Conservation (phyloP, 1,140 invertebrate species). For the Pseudomyrmex cubaensis region DNA sequence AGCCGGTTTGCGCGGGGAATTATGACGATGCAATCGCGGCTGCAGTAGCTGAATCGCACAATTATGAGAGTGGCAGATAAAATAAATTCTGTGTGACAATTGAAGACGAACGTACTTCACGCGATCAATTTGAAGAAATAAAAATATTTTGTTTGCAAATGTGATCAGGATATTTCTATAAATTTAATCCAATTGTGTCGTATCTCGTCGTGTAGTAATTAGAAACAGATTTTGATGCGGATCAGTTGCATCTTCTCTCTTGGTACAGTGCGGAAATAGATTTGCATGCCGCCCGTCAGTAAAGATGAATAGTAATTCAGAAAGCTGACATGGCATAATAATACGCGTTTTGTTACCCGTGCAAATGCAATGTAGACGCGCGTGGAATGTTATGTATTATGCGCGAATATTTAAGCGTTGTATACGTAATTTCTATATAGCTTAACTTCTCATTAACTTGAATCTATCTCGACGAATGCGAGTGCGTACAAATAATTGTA, state of each 20-base stretch:
- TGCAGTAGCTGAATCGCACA: constrained; percentile 1
- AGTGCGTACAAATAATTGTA: constrained; percentile 3
- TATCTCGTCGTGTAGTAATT: background rate
- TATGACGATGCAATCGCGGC: background rate
- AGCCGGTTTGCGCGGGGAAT: background rate
- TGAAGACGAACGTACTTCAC: background rate
- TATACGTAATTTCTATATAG: too few species aligned
- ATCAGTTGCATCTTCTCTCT: background rate
- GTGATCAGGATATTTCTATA: background rate
- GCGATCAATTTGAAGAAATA: background rate
- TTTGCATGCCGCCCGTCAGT: constrained; percentile 12
- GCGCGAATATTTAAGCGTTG: background rate
- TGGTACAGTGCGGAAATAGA: background rate
- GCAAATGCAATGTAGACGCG: background rate
- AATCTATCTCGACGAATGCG: constrained; percentile 63
- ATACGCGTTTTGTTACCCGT: constrained; percentile 17
- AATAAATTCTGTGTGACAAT: too few species aligned
- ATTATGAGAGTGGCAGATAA: background rate
- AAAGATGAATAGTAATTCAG: constrained; percentile 44
- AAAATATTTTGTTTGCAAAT: too few species aligned
- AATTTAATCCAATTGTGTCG: background rate
- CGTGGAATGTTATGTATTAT: constrained; percentile 28
- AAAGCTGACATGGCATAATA: constrained; percentile 35
- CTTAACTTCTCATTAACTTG: constrained; percentile 56
- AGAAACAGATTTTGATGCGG: background rate